Percentiles rank a stretch among this genome's conserved stretches.
Evolutionary conservation across 2,888 invertebrate genomes (phyloP).

Genomic region (Rhopalosiphum nymphaeae): DNA sequence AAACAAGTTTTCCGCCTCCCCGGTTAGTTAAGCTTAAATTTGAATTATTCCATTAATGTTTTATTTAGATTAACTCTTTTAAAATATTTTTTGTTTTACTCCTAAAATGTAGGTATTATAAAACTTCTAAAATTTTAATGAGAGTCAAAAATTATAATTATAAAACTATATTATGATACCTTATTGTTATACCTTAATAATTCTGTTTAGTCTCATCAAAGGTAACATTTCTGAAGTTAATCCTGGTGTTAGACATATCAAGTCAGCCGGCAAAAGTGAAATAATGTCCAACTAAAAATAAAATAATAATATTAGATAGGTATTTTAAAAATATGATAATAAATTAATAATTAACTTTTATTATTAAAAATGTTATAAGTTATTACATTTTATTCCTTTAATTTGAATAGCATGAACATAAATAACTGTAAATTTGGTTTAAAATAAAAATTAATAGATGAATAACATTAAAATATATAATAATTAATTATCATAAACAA

Average conservation of each 20-base stretch:
- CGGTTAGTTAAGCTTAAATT: no score
- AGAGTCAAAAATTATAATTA: background rate
- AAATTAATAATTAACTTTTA: background rate
- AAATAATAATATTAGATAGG: background rate
- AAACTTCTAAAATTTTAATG: background rate
- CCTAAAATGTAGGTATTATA: no score
- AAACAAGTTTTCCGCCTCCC: no score
- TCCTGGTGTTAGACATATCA: slow-evolving; percentile 40
- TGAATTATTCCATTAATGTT: no score
- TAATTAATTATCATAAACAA: background rate
- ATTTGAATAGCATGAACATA: background rate
- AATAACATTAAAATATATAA: background rate
- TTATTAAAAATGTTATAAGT: background rate
- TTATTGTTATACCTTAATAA: slow-evolving; percentile 43
- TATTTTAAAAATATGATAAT: no score
- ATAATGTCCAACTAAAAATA: slow-evolving; percentile 50
- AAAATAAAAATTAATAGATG: background rate
- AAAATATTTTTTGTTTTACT: no score
- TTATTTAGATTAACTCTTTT: no score
- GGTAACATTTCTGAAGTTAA: slow-evolving; percentile 49
- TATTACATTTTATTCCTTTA: background rate
- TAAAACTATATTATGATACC: background rate
- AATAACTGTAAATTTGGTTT: background rate
- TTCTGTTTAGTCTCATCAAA: slow-evolving; percentile 53
- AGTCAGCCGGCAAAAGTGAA: slow-evolving; percentile 45